Evolutionary conservation across 2,797 vertebrate species (phyloP).

Genomic region (Pitangus sulphuratus): DNA sequence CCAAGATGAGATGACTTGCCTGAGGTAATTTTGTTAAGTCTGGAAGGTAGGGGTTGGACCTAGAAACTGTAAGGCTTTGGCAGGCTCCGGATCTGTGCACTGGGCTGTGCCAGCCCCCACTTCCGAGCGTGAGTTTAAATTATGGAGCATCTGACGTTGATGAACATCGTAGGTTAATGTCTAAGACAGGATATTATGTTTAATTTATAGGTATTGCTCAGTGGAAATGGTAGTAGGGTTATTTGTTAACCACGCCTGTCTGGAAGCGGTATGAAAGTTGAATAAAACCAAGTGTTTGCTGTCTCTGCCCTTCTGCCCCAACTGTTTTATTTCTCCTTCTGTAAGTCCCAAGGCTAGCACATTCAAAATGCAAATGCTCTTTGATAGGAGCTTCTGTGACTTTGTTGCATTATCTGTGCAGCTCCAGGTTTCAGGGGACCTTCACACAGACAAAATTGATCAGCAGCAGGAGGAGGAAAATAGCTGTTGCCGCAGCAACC

Average conservation of each 20-base stretch:
- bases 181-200: neutral
- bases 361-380: neutral
- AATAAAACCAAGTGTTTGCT: neutral
- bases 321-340: neutral
- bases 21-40: neutral
- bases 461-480: constrained; percentile 61
- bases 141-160: neutral
- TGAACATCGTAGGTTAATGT: neutral
- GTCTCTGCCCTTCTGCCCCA: neutral
- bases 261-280: neutral
- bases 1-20: neutral
- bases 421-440: constrained; percentile 62
- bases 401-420: constrained; percentile 23
- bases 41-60: neutral
- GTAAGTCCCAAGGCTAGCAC: neutral
- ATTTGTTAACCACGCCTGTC: neutral
- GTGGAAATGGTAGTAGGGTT: neutral
- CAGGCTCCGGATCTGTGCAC: fast-evolving
- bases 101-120: neutral
- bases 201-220: constrained; percentile 5
- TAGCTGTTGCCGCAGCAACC: constrained; percentile 66
- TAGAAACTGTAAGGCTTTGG: neutral
- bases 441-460: constrained; percentile 65
- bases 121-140: fast-evolving
- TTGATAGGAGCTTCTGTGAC: constrained; percentile 15